These are phyloP conservation scores for Chirona hameri DNA, from an alignment of 2,888 invertebrate species.

Conservation along the genomic window DNA sequence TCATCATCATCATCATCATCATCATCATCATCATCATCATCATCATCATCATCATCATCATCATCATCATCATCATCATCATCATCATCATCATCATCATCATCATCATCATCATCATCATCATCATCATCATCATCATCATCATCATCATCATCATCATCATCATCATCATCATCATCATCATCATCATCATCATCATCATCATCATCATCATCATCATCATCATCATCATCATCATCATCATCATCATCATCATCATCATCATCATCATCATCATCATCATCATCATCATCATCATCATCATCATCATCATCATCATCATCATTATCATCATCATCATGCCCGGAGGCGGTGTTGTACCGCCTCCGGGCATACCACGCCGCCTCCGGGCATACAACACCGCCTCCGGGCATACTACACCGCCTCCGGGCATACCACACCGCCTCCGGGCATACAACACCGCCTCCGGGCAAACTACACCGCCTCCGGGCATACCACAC, in stretches of 20 bases:
- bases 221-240: conserved; percentile 22
- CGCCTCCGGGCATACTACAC: no score
- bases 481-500: no score
- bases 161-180: conserved; percentile 22
- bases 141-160: conserved; percentile 22
- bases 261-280: conserved; percentile 22
- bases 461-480: no score
- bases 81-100: conserved; percentile 22
- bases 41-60: conserved; percentile 22
- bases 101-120: conserved; percentile 22
- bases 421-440: no score
- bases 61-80: conserved; percentile 22
- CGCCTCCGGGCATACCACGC: no score
- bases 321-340: conserved; percentile 22
- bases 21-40: conserved; percentile 22
- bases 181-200: conserved; percentile 22
- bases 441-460: no score
- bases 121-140: conserved; percentile 22
- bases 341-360: no score
- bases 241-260: conserved; percentile 22
- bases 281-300: conserved; percentile 22
- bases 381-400: no score
- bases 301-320: conserved; percentile 22
- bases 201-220: conserved; percentile 22
- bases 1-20: conserved; percentile 22